Evolutionary conservation across 2,888 invertebrate species (phyloP), one percentile per base, ranked within the genome.

Genomic region (Celastrina argiolus): DNA sequence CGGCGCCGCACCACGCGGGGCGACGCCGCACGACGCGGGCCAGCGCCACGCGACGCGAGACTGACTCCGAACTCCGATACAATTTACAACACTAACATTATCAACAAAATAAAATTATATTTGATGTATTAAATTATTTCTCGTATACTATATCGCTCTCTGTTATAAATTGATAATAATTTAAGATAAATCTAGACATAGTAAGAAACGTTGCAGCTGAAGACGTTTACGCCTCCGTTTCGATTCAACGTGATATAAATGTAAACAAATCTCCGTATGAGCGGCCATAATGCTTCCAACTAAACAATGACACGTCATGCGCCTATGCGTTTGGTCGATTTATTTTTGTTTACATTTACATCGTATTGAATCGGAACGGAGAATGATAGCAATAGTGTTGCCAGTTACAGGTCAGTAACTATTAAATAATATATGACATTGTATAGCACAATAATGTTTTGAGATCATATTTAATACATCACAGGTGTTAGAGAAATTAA

Each of bases 381-480:
- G n/a, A n/a, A 58, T 31, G 12, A 16, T 16, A 36, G 87, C 85
- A 87, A 85, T 83, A 86, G 84, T 70, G 68, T 66, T 39, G 39
- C 10, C 72, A 69, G 75, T 76, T 74, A 73, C 74, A 59, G 68
- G 74, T 74, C 71, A 69, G 73, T 65, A 70, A 78, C 80, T 85
- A 85, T 85, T 81, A 81, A 81, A 80, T 81, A 79, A 87, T 87
- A 88, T 85, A 89, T 87, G 90, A 88, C 82, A 83, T 85, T 85
- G 85, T 80, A 85, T 87, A 88, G 85, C 86, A 83, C 84, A 87
- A 91, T 91, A 85, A 91, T 90, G 85, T 89, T 87, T 86, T 92
- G 92, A 92, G 92, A 93, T 93, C 93, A 93, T 92, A 92, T 92
- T 92, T 92, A 93, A 93, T 92, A 93, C 93, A 93, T 93, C 93